phyloP scores from a whole-genome alignment of 2,888 invertebrate species.

The Torymus tubicola region DNA sequence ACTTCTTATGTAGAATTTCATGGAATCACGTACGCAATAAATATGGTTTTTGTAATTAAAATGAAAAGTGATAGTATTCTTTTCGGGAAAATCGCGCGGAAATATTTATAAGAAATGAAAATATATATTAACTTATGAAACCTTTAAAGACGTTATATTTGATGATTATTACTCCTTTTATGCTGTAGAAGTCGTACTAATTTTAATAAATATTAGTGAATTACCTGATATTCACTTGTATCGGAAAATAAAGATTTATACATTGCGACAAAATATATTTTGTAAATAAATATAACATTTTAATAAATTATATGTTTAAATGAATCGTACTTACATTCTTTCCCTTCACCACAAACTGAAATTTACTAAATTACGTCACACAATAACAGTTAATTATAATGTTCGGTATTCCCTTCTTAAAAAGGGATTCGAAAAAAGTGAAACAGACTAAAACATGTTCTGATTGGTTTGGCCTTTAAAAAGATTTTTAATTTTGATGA shows the following conservation, averaged over 20 bases:
- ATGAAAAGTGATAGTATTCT: not conserved
- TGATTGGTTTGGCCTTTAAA: no score
- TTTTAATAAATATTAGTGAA: not conserved
- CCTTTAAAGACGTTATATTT: not conserved
- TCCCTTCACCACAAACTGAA: no score
- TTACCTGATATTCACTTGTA: slow-evolving; percentile 15
- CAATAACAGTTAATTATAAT: no score
- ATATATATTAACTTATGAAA: not conserved
- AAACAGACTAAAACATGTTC: no score
- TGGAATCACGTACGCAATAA: not conserved
- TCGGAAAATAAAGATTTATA: not conserved
- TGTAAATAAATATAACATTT: not conserved
- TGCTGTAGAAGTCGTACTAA: not conserved
- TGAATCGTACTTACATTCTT: no score
- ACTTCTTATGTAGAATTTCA: not conserved
- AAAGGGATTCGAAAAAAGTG: no score
- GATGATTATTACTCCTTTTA: not conserved
- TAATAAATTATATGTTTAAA: not conserved
- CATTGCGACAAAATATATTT: not conserved
- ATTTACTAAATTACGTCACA: no score
- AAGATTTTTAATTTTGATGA: no score
- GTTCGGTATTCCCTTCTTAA: no score
- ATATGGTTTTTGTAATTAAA: slow-evolving; percentile 5
- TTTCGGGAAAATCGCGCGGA: not conserved
- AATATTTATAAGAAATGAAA: not conserved